phyloP scores from a whole-genome alignment of 2,888 invertebrate species.

The Ommatoiulus sabulosus region DNA sequence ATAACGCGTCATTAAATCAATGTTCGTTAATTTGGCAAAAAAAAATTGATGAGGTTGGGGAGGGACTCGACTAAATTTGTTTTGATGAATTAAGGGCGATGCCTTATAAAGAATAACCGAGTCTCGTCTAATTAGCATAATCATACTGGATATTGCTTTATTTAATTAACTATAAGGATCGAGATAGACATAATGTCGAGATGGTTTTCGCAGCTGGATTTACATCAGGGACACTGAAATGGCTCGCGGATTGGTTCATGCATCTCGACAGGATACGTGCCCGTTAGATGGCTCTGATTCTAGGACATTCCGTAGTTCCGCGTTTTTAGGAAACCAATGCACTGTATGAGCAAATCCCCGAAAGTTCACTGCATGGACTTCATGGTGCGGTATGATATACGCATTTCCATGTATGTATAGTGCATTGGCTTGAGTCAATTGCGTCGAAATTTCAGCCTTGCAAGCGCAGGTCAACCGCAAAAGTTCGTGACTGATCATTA shows the following conservation, averaged over 20 bases:
- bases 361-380: constrained; percentile 22
- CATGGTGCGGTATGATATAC: not conserved
- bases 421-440: not conserved
- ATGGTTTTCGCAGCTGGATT: not conserved
- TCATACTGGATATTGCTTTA: not conserved
- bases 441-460: not conserved
- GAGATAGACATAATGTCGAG: not conserved
- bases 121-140: not conserved
- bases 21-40: not conserved
- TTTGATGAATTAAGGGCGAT: constrained; percentile 13
- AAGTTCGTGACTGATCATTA: constrained; percentile 6
- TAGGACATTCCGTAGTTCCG: not conserved
- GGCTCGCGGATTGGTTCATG: not conserved
- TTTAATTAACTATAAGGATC: not conserved
- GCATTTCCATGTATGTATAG: not conserved
- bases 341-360: not conserved
- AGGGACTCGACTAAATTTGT: not conserved
- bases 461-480: constrained; percentile 35
- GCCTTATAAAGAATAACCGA: not conserved
- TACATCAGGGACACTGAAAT: no score
- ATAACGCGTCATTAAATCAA: not conserved
- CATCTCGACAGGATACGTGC: not conserved
- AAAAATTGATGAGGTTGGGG: not conserved
- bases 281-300: not conserved
- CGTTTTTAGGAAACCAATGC: not conserved